Evolutionary conservation across 2,888 invertebrate genomes (phyloP), one percentile per base, ranked within the genome.

Genomic region (Cantharis nigra): DNA sequence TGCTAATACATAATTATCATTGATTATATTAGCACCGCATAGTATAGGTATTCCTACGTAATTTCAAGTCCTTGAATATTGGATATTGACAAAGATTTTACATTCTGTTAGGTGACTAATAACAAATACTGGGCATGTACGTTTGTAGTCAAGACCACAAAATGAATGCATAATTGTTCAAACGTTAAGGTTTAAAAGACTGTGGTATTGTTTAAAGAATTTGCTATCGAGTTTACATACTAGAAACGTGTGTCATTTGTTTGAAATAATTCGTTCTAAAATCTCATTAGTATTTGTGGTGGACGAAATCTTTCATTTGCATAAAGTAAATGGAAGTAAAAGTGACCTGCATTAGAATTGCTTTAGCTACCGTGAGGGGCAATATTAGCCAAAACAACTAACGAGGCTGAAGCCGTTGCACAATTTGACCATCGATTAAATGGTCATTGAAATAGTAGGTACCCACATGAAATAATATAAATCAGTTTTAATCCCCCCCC

Each of bases 161-260:
- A 71, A 63, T 69, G 69, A 72, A 76, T 69, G 69, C 70, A 69
- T 63, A 75, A 76, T 76, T 67, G 23, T 72, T 72, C 69, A 69
- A 49, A 73, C 20, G 69, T 62, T 62, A 26, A 49, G 23, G 16
- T 20, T 67, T 23, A 67, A 72, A 63, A 74, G 63, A 74, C 49
- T 49, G 49, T 49, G 23, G 69, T 69, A 74, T 75, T 75, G 75
- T 75, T 70, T 75, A 70, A 71, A 71, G 14, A 71, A 23, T 70
- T 70, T 70, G 26, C 64, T 71, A 49, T 75, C 70, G 33, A 71
- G 70, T 64, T 74, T 63, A 65, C 75, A 75, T 75, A 70, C 63
- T 75, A 7, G n/a, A 28, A 63, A 33, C 30, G 70, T 70, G 75
- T 26, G 75, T 75, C 70, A 84, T 82, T 83, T 83, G 82, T 81